These are phyloP conservation scores for Leucopsar rothschildi DNA, from an alignment of 2,113 vertebrate genomes.

Conservation along the genomic window DNA sequence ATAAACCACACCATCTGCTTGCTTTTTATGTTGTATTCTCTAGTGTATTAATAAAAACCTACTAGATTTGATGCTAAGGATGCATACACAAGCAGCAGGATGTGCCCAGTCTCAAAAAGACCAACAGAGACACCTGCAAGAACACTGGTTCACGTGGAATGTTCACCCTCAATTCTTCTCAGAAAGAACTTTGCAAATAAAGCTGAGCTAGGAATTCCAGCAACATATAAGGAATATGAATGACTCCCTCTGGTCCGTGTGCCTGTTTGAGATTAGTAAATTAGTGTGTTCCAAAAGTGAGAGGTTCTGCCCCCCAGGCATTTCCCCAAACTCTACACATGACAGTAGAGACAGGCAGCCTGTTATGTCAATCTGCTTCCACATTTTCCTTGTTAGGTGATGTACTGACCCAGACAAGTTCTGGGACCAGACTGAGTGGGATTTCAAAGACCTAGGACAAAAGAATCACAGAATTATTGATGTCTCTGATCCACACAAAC, in stretches of 20 bases:
- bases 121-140: accelerated
- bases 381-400: not conserved
- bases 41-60: not conserved
- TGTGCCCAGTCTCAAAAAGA: not conserved
- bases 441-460: constrained; percentile 41
- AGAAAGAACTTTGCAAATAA: not conserved
- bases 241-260: accelerated
- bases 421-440: not conserved
- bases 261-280: not conserved
- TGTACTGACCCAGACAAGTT: not conserved
- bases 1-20: not conserved
- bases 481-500: constrained; percentile 43
- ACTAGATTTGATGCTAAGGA: not conserved
- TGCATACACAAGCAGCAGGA: not conserved
- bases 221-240: not conserved
- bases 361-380: not conserved
- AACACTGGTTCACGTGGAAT: accelerated
- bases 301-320: not conserved
- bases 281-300: not conserved
- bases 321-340: not conserved
- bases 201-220: not conserved
- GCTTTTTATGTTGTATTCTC: not conserved
- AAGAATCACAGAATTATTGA: constrained; percentile 39
- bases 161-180: not conserved
- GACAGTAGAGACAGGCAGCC: not conserved